Evolutionary conservation across 2,113 vertebrate genomes (phyloP), one percentile per base, ranked within the genome.

Genomic region (Scomber japonicus): DNA sequence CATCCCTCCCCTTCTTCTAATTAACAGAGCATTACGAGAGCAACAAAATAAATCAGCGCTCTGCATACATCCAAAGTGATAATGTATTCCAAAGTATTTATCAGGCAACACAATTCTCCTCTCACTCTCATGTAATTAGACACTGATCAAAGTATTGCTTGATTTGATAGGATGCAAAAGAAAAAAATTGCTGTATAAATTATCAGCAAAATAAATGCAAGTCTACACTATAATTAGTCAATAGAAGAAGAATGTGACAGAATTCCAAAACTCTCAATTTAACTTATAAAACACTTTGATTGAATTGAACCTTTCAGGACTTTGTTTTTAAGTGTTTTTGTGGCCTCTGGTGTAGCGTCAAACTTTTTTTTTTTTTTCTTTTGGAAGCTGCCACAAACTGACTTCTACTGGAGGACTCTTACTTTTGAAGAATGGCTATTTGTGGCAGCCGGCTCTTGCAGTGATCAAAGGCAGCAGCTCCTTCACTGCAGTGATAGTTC

Each of bases 81-180:
- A 81, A 88, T 84, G 67, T 75, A 84, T 92, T 91, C 86, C 70
- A 73, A 79, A 85, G 71, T 81, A 67, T 79, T 78, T 88, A 82
- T 87, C 77, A 78, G 77, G 75, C 79, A 85, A 66, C 75, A 79
- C 74, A 59, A 72, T 80, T 78, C 57, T 35, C 71, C 65, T 62
- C 71, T 73, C 61, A 71, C 71, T 76, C 82, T 88, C 73, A 68
- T 85, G 80, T 89, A 94, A 91, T 92, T 91, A 92, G 78, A 79
- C 63, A 79, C 56, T 93, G 89, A 93, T 94, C 90, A 92, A 92
- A 93, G 91, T 83, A 82, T 86, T 81, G 73, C 89, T 90, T 86
- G 63, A 92, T 89, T 81, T 88, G 87, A 89, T 84, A 86, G 83
- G 67, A 87, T 73, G 76, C 71, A 80, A 53, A 79, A 86, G 9